Conservation (phyloP, 2,797 vertebrate genomes). For the Balearica regulorum region DNA sequence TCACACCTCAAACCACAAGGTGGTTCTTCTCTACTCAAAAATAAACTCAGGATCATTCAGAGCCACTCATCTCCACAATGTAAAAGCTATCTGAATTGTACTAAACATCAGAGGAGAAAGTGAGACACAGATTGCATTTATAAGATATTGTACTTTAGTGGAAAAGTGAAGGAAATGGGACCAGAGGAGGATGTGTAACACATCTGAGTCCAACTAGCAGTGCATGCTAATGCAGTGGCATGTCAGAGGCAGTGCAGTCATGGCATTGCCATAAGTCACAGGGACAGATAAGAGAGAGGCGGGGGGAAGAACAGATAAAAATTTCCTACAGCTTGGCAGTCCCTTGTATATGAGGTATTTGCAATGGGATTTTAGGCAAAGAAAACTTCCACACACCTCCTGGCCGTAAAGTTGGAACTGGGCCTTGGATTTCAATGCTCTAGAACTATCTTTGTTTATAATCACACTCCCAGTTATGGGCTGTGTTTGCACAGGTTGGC, state of each 20-base stretch:
- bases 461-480: not conserved
- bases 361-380: not conserved
- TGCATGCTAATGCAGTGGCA: not conserved
- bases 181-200: not conserved
- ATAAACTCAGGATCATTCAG: not conserved
- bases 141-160: not conserved
- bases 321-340: not conserved
- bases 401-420: not conserved
- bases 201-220: not conserved
- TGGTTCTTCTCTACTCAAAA: not conserved
- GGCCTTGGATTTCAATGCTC: not conserved
- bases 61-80: not conserved
- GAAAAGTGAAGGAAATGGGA: not conserved
- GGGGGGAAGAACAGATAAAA: not conserved
- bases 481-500: slow-evolving; percentile 11
- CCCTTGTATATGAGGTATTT: not conserved
- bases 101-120: not conserved
- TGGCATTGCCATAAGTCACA: not conserved
- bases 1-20: not conserved
- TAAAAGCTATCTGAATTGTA: not conserved
- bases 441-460: not conserved
- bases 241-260: not conserved
- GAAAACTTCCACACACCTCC: not conserved
- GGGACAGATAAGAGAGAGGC: not conserved
- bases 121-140: not conserved